These are phyloP conservation scores for Pseudorasbora parva DNA, from an alignment of 2,113 vertebrate species.

Conservation along the genomic window DNA sequence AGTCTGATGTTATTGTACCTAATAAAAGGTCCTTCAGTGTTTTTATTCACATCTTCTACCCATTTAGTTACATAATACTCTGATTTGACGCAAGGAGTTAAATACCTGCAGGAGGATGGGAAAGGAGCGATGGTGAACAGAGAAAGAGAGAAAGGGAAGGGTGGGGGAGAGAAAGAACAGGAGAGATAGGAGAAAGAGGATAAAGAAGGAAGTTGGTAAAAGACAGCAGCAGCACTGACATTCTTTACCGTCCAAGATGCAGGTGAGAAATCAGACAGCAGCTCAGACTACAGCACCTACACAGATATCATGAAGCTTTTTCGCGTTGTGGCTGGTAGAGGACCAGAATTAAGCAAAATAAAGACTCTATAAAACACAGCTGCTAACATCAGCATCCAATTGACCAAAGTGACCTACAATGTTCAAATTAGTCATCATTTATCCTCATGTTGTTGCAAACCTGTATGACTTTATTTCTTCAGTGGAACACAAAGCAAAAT, in stretches of 20 bases:
- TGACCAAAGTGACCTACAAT: background rate
- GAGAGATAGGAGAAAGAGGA: conserved; percentile 63
- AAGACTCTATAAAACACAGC: background rate
- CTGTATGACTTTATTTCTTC: background rate
- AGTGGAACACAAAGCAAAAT: conserved; percentile 4
- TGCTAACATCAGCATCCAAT: background rate
- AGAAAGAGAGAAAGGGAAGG: conserved; percentile 65
- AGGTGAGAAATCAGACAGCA: conserved; percentile 67
- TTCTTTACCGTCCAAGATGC: conserved; percentile 83
- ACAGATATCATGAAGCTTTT: conserved; percentile 7
- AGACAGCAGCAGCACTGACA: conserved; percentile 89
- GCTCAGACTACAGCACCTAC: conserved; percentile 12
- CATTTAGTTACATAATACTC: conserved; percentile 99
- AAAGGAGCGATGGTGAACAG: conserved; percentile 83
- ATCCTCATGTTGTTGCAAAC: background rate
- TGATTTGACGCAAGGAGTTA: conserved; percentile 99
- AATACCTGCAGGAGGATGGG: conserved; percentile 93
- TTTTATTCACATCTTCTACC: conserved; percentile 99
- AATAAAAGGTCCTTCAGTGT: conserved; percentile 98
- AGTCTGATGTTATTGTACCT: conserved; percentile 95
- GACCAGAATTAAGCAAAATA: background rate
- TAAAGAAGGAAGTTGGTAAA: conserved; percentile 81
- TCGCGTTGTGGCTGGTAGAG: background rate
- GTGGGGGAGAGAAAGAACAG: conserved; percentile 72
- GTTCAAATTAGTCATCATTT: background rate